Conservation (phyloP, 1,140 invertebrate species). For the Drosophila truncata region DNA sequence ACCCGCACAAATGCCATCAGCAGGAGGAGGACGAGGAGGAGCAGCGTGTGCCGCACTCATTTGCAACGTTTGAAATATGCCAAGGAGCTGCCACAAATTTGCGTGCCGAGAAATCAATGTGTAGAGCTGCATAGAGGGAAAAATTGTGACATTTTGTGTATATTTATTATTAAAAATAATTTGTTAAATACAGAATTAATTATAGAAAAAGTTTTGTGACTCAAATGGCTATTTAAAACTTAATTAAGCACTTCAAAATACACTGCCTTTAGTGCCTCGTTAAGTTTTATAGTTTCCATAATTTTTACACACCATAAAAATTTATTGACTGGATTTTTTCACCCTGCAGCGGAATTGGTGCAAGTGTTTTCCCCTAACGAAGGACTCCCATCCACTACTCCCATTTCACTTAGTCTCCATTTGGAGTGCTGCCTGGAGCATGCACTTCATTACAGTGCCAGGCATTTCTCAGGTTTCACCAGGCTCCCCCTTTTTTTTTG, state of each 20-base stretch:
- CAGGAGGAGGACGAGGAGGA: not conserved
- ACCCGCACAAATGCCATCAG: slow-evolving; percentile 36
- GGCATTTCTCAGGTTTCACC: slow-evolving; percentile 19
- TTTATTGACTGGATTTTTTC: not conserved
- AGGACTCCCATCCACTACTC: slow-evolving; percentile 16
- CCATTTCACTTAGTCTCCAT: slow-evolving; percentile 26
- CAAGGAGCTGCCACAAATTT: slow-evolving; percentile 54
- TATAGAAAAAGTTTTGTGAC: not conserved
- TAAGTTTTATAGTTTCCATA: not conserved
- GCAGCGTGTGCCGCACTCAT: slow-evolving; percentile 47
- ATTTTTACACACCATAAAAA: not conserved
- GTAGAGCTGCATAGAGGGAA: not conserved
- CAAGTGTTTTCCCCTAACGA: slow-evolving; percentile 21
- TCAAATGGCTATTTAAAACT: not conserved
- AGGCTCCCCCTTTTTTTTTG: not conserved
- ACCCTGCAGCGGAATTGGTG: slow-evolving; percentile 5
- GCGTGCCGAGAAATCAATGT: slow-evolving; percentile 44
- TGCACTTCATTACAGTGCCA: slow-evolving; percentile 33
- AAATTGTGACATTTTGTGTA: not conserved
- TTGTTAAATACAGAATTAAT: no score
- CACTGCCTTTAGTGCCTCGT: not conserved
- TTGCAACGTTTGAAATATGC: slow-evolving; percentile 61
- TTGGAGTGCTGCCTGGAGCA: slow-evolving; percentile 19
- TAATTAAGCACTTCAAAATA: not conserved
- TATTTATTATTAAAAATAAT: not conserved